phyloP scores from a whole-genome alignment of 2,113 vertebrate species.

The Anguilla rostrata region DNA sequence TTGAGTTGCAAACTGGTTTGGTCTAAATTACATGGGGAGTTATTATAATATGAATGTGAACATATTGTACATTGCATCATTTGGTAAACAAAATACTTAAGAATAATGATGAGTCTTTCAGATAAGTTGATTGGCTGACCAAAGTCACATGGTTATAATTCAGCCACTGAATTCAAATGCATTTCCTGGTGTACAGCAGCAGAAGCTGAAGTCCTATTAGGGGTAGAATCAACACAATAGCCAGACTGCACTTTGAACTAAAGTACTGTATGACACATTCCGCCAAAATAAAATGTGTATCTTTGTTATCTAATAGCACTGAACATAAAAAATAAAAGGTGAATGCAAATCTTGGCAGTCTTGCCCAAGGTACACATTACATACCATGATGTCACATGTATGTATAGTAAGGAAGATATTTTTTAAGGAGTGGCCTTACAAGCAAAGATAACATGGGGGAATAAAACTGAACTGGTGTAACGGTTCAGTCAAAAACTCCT shows the following conservation, averaged over 20 bases:
- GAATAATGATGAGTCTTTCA: background rate
- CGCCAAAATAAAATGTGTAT: background rate
- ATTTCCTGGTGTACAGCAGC: background rate
- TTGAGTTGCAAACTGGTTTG: too few species aligned
- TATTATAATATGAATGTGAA: background rate
- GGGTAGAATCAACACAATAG: background rate
- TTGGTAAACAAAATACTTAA: background rate
- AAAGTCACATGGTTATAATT: conserved; percentile 8
- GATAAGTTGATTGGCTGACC: conserved; percentile 3
- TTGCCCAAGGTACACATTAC: background rate
- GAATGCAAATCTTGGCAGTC: background rate
- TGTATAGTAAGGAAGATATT: background rate
- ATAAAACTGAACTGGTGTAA: background rate
- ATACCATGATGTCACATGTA: background rate
- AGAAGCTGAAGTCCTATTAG: background rate
- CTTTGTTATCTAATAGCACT: too few species aligned
- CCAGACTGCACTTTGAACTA: background rate
- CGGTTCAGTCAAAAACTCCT: background rate
- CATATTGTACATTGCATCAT: background rate
- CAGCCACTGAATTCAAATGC: background rate
- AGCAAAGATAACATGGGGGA: background rate
- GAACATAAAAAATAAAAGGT: background rate
- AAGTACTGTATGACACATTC: background rate
- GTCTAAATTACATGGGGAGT: background rate
- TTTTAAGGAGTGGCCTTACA: too few species aligned